These are phyloP conservation scores for Erpetoichthys calabaricus DNA, from an alignment of 2,797 vertebrate genomes.

Conservation along the genomic window DNA sequence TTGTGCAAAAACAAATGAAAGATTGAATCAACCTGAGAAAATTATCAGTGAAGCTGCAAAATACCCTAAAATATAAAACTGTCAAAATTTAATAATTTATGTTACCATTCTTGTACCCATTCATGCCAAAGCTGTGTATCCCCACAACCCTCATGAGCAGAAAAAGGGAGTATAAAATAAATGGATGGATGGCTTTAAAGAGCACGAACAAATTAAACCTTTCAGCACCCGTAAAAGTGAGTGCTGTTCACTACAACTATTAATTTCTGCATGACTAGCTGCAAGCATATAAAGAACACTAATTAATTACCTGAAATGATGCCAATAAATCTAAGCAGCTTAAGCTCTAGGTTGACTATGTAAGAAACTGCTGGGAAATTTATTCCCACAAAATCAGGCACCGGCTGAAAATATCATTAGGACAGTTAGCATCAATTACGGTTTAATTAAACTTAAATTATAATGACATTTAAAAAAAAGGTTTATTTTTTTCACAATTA, in stretches of 20 bases:
- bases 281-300: conserved; percentile 32
- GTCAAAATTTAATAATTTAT: too few species aligned
- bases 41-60: too few species aligned
- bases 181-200: too few species aligned
- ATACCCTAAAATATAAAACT: too few species aligned
- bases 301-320: conserved; percentile 45
- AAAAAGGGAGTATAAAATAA: too few species aligned
- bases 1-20: too few species aligned
- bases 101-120: too few species aligned
- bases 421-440: conserved; percentile 37
- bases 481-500: conserved; percentile 34
- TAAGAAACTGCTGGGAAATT: conserved; percentile 29
- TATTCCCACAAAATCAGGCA: conserved; percentile 19
- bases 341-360: conserved; percentile 36
- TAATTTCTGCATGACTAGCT: conserved; percentile 13
- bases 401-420: conserved; percentile 25
- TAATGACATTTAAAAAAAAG: conserved; percentile 18
- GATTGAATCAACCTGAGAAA: too few species aligned
- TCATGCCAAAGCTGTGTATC: too few species aligned
- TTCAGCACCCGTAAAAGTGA: not conserved
- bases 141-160: too few species aligned
- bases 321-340: conserved; percentile 36
- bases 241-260: conserved; percentile 20
- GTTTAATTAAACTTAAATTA: conserved; percentile 34
- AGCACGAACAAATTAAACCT: too few species aligned